Evolutionary conservation across 2,113 vertebrate species (phyloP).

Genomic region (Tetrax tetrax): DNA sequence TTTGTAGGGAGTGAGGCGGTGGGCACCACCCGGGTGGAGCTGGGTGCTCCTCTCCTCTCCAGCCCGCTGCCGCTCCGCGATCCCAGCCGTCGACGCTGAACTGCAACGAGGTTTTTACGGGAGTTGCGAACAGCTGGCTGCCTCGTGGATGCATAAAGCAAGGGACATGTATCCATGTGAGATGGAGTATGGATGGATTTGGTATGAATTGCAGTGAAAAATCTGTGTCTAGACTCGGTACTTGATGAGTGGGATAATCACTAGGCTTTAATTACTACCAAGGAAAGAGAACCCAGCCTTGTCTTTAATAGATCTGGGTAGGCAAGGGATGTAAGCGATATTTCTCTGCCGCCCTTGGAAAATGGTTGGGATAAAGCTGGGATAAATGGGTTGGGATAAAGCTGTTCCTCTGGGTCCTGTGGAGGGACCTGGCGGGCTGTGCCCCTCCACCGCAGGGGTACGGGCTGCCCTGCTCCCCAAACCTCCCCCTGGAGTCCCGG

Average conservation of each 20-base stretch:
- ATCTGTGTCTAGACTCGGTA: not conserved
- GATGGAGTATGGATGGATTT: not conserved
- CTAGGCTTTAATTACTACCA: not conserved
- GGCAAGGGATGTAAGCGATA: not conserved
- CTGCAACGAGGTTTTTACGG: accelerated
- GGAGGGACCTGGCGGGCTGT: accelerated
- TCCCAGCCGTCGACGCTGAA: accelerated
- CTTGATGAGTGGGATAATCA: not conserved
- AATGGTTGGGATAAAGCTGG: not conserved
- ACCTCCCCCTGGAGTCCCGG: accelerated
- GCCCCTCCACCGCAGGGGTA: accelerated
- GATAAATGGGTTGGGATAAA: accelerated
- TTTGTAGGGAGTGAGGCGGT: not conserved
- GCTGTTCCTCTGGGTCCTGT: not conserved
- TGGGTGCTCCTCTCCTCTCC: not conserved
- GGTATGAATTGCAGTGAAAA: not conserved
- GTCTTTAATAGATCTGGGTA: not conserved
- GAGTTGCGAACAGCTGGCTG: not conserved
- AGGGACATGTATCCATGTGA: not conserved
- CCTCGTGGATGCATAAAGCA: not conserved
- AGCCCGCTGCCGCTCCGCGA: accelerated
- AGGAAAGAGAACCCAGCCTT: not conserved
- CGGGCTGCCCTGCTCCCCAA: not conserved
- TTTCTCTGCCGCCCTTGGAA: not conserved
- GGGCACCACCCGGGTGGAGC: accelerated